Percentiles rank a stretch among this genome's conserved stretches.
Conservation (phyloP, 2,888 invertebrate species). For the Tridacna gigas region DNA sequence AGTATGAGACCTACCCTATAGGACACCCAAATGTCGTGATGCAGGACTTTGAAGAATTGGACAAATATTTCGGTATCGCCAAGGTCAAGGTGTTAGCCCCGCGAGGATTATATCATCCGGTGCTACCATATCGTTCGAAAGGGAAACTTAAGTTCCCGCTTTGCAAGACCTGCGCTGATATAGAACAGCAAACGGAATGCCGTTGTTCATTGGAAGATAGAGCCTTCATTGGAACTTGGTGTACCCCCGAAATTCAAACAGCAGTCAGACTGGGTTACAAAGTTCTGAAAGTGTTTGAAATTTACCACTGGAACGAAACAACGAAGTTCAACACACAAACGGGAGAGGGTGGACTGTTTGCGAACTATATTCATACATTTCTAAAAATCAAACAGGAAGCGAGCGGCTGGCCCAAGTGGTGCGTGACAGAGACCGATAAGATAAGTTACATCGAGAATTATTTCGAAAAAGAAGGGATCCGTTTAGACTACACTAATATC, state of each 20-base stretch:
- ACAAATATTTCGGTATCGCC: conserved; percentile 51
- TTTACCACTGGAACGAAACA: conserved; percentile 72
- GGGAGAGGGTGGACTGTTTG: conserved; percentile 70
- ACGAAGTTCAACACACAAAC: conserved; percentile 37
- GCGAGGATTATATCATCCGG: conserved; percentile 74
- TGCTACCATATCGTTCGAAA: conserved; percentile 74
- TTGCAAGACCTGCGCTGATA: conserved; percentile 73
- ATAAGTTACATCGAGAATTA: not conserved
- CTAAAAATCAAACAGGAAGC: conserved; percentile 45
- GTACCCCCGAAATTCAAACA: conserved; percentile 79
- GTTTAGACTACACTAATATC: not conserved
- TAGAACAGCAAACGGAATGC: conserved; percentile 70
- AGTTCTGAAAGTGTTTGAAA: conserved; percentile 76
- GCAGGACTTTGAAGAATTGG: conserved; percentile 53
- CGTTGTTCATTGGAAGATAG: conserved; percentile 73
- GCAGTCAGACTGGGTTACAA: conserved; percentile 79
- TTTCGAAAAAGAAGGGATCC: not conserved
- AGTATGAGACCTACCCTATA: conserved; percentile 66
- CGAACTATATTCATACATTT: conserved; percentile 73
- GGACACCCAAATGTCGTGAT: conserved; percentile 69
- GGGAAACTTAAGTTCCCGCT: conserved; percentile 81
- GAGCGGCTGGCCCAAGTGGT: not conserved
- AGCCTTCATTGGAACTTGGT: conserved; percentile 78
- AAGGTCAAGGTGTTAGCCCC: conserved; percentile 63
- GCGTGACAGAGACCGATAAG: not conserved